Percentiles rank a stretch among this genome's conserved stretches.
These are phyloP conservation scores for Autographa gamma DNA, from an alignment of 2,888 invertebrate genomes.

Conservation along the genomic window DNA sequence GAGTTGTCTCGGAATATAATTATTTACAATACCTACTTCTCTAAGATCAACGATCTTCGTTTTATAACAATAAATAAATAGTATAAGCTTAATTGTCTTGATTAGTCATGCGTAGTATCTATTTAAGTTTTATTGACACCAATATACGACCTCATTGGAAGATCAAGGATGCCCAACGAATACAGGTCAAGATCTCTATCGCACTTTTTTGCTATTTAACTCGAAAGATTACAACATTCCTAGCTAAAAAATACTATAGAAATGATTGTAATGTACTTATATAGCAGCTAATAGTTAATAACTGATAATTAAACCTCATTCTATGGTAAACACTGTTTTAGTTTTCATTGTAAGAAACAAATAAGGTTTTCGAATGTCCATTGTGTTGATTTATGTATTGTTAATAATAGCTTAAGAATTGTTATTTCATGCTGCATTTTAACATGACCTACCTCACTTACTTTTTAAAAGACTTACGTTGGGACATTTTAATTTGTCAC, in stretches of 20 bases:
- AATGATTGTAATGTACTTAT: slow-evolving; percentile 3
- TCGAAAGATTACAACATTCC: slow-evolving; percentile 13
- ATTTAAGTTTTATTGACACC: slow-evolving; percentile 13
- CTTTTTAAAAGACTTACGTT: no score
- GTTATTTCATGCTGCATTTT: background rate
- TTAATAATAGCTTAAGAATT: background rate
- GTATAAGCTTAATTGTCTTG: background rate
- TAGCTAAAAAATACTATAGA: background rate
- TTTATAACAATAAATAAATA: no score
- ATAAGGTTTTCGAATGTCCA: slow-evolving; percentile 4
- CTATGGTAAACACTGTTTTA: background rate
- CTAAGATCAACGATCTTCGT: no score
- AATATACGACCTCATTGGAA: slow-evolving; percentile 10
- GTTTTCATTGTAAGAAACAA: slow-evolving; percentile 2
- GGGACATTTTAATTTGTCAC: no score
- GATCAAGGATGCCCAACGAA: slow-evolving; percentile 21
- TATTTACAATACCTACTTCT: no score
- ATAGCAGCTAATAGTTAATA: background rate
- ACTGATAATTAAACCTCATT: background rate
- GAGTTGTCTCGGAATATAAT: no score
- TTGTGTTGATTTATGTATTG: background rate
- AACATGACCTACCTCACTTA: no score
- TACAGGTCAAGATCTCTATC: slow-evolving; percentile 26
- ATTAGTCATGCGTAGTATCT: background rate
- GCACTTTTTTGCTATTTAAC: slow-evolving; percentile 11